These are phyloP conservation scores for Hippocampus guttulatus DNA, from an alignment of 2,113 vertebrate species.

Conservation along the genomic window DNA sequence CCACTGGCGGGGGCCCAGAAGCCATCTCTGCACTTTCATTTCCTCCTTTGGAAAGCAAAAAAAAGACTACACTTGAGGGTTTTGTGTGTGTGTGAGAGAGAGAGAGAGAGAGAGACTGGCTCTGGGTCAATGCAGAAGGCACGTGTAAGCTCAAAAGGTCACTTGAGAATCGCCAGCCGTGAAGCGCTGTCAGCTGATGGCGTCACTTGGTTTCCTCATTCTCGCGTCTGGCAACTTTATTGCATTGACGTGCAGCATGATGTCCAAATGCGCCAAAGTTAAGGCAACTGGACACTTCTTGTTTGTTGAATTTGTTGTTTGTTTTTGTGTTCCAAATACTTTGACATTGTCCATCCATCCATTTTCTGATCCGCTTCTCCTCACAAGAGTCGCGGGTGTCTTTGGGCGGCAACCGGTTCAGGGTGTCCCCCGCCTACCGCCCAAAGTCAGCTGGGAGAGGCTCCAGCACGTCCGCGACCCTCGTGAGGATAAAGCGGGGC, in stretches of 20 bases:
- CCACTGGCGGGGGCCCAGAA: neutral
- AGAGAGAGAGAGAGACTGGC: too few relatives aligned
- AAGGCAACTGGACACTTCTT: too few relatives aligned
- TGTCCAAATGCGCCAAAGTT: neutral
- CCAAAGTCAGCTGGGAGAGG: too few relatives aligned
- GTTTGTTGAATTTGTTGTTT: too few relatives aligned
- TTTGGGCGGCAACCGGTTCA: too few relatives aligned
- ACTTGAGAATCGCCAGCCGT: neutral
- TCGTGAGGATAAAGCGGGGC: too few relatives aligned
- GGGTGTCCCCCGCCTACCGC: too few relatives aligned
- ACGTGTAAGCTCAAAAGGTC: neutral
- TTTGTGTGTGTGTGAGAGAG: neutral
- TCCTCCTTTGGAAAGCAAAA: neutral
- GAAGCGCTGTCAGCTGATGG: neutral
- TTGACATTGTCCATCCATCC: too few relatives aligned
- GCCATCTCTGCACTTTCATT: conserved; percentile 6
- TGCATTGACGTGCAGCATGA: neutral
- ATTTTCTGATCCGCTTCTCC: too few relatives aligned
- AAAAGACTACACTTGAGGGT: neutral
- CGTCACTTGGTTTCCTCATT: neutral
- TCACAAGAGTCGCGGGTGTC: too few relatives aligned
- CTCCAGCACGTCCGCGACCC: too few relatives aligned
- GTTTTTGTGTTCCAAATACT: too few relatives aligned
- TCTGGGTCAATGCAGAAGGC: neutral
- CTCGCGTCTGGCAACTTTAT: neutral